Conservation (phyloP, 2,888 invertebrate genomes). For the Philereme transversata region DNA sequence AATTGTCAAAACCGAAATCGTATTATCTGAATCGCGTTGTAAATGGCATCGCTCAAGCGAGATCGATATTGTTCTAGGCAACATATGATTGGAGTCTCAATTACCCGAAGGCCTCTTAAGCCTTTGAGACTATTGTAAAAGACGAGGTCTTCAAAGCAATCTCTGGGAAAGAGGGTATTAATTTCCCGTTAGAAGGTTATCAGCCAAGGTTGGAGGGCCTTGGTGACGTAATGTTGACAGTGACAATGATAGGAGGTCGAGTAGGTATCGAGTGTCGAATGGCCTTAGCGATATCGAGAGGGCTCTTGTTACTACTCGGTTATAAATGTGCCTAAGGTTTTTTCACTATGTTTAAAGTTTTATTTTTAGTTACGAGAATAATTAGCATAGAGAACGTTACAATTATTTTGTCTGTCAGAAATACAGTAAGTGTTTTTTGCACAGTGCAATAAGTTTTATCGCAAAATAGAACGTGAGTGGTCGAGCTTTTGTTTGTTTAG, state of each 20-base stretch:
- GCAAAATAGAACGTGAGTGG: constrained; percentile 15
- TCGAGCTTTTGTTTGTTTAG: constrained; percentile 17
- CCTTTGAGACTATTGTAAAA: constrained; percentile 46
- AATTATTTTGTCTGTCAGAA: too few relatives aligned
- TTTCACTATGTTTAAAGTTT: too few relatives aligned
- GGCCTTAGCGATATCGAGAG: constrained; percentile 34
- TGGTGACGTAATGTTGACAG: constrained; percentile 42
- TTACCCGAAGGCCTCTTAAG: constrained; percentile 43
- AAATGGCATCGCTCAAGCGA: constrained; percentile 2
- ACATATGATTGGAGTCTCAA: constrained; percentile 25
- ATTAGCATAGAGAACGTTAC: too few relatives aligned
- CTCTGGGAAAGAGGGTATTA: constrained; percentile 45
- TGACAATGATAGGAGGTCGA: constrained; percentile 48
- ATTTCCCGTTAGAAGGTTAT: constrained; percentile 51
- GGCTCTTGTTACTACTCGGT: constrained; percentile 11
- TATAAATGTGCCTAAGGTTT: not conserved
- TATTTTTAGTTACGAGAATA: too few relatives aligned
- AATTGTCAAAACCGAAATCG: not conserved
- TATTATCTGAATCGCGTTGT: not conserved
- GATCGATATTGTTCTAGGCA: constrained; percentile 17
- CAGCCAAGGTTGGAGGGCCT: constrained; percentile 42
- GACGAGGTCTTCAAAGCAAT: constrained; percentile 55
- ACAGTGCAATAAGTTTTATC: constrained; percentile 8
- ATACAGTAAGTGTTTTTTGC: constrained; percentile 4
- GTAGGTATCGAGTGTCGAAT: constrained; percentile 43